phyloP scores from a whole-genome alignment of 2,888 invertebrate species.

The Campaea margaritaria region DNA sequence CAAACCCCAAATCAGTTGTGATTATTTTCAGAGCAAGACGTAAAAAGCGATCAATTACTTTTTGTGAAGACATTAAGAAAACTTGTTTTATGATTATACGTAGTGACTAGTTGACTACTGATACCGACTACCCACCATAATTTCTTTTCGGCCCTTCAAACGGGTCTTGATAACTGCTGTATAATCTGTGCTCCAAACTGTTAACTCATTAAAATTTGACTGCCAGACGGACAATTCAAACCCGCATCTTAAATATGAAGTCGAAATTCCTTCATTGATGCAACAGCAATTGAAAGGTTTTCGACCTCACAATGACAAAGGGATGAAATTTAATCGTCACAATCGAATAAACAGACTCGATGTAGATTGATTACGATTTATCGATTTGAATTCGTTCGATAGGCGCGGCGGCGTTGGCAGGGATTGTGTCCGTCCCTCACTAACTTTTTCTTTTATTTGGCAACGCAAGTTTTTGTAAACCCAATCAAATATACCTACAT shows the following conservation, averaged over 20 bases:
- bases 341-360: constrained; percentile 45
- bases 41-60: too few species aligned
- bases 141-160: too few species aligned
- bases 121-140: too few species aligned
- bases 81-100: too few species aligned
- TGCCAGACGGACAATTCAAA: constrained; percentile 32
- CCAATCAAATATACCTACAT: too few species aligned
- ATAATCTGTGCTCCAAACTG: neutral
- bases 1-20: neutral
- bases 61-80: too few species aligned
- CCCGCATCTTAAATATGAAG: constrained; percentile 40
- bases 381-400: constrained; percentile 39
- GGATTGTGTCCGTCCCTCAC: constrained; percentile 1
- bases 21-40: neutral
- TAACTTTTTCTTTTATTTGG: neutral
- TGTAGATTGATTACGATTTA: constrained; percentile 47
- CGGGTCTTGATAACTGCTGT: too few species aligned
- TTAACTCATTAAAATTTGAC: constrained; percentile 35
- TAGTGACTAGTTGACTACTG: too few species aligned
- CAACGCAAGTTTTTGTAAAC: too few species aligned
- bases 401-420: constrained; percentile 20
- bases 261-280: constrained; percentile 33
- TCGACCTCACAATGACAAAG: constrained; percentile 46
- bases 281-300: constrained; percentile 46
- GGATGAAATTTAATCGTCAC: constrained; percentile 48